Conservation (phyloP, 2,888 invertebrate genomes). For the Eretmocerus hayati region DNA sequence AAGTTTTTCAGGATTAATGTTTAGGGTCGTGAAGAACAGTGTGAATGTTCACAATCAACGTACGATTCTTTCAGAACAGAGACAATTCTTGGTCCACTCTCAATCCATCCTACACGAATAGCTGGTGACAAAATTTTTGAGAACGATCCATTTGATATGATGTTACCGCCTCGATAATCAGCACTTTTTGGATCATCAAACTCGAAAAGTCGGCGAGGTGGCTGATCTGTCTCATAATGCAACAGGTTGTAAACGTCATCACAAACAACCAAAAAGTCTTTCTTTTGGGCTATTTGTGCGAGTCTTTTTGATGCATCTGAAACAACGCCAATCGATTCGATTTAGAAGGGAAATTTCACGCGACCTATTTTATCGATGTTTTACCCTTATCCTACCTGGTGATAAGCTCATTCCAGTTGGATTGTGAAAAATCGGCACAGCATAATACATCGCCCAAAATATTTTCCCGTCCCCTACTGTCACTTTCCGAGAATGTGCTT, state of each 20-base stretch:
- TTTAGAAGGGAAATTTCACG: too few relatives aligned
- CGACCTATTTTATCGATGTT: background rate
- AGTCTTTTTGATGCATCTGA: slow-evolving; percentile 45
- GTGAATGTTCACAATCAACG: too few relatives aligned
- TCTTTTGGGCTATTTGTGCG: slow-evolving; percentile 46
- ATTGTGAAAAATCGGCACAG: slow-evolving; percentile 56
- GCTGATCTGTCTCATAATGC: slow-evolving; percentile 44
- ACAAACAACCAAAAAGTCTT: slow-evolving; percentile 49
- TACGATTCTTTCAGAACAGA: slow-evolving; percentile 43
- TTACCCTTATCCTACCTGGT: slow-evolving; percentile 38
- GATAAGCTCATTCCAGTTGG: slow-evolving; percentile 53
- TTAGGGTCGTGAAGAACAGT: too few relatives aligned
- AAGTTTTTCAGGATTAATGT: too few relatives aligned
- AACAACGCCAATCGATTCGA: too few relatives aligned
- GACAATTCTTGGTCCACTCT: slow-evolving; percentile 48
- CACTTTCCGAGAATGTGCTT: slow-evolving; percentile 36
- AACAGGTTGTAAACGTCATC: slow-evolving; percentile 62
- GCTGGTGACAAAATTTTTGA: slow-evolving; percentile 60
- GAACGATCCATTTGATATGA: slow-evolving; percentile 60
- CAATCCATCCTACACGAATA: slow-evolving; percentile 60
- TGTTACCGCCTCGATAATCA: slow-evolving; percentile 49
- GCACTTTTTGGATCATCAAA: slow-evolving; percentile 48
- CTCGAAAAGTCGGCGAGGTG: slow-evolving; percentile 51
- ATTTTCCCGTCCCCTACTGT: slow-evolving; percentile 41
- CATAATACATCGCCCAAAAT: slow-evolving; percentile 54